Percentiles rank a stretch among this genome's conserved stretches.
These are phyloP conservation scores for Auanema sp. DNA, from an alignment of 2,888 invertebrate species.

Conservation along the genomic window DNA sequence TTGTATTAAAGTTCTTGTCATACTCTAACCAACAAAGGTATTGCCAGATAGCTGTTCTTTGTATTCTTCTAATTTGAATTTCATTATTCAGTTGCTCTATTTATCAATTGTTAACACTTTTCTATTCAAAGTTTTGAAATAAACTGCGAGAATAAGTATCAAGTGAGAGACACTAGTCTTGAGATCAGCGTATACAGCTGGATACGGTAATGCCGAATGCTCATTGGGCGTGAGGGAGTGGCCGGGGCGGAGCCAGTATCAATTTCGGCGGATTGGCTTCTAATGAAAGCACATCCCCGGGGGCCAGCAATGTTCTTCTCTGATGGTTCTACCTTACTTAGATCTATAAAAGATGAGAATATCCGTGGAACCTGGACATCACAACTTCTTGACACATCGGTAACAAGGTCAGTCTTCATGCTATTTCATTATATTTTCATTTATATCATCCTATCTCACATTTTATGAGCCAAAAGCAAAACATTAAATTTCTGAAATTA, in stretches of 20 bases:
- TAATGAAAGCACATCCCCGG: constrained; percentile 50
- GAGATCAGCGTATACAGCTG: no score
- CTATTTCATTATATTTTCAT: background rate
- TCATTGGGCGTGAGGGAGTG: background rate
- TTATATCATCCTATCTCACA: background rate
- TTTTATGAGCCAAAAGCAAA: background rate
- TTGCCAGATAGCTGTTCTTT: no score
- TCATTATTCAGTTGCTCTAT: no score
- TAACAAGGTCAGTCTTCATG: constrained; percentile 39
- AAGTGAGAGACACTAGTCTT: no score
- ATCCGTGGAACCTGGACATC: constrained; percentile 41
- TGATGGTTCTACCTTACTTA: constrained; percentile 47
- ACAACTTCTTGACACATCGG: constrained; percentile 46
- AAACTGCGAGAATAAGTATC: no score
- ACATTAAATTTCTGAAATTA: background rate
- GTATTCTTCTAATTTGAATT: no score
- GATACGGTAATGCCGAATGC: no score
- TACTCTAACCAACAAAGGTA: no score
- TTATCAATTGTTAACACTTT: no score
- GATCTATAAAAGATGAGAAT: constrained; percentile 48
- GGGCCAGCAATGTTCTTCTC: constrained; percentile 49
- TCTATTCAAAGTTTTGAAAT: no score
- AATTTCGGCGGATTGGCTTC: constrained; percentile 33
- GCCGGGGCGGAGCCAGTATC: constrained; percentile 26
- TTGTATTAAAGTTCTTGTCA: no score